Conservation (phyloP, 1,140 invertebrate species). For the Eupeodes corollae region DNA sequence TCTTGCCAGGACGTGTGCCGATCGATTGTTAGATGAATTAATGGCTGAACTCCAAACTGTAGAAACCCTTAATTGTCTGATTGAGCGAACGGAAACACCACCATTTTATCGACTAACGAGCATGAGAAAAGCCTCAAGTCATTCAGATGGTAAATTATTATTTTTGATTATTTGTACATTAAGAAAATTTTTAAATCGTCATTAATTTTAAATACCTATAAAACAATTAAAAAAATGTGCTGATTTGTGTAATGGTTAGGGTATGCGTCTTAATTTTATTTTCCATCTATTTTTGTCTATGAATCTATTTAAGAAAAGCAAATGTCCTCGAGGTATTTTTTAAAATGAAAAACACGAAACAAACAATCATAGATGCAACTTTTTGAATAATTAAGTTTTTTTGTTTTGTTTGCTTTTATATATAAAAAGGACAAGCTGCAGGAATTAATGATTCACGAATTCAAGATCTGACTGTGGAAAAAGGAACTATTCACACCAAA, state of each 20-base stretch:
- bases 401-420: not conserved
- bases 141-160: conserved; percentile 52
- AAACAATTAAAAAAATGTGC: too few relatives aligned
- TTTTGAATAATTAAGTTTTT: not conserved
- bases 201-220: too few relatives aligned
- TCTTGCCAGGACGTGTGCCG: conserved; percentile 77
- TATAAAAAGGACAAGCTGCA: conserved; percentile 25
- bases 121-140: conserved; percentile 78
- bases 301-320: too few relatives aligned
- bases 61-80: conserved; percentile 87
- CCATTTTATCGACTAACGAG: conserved; percentile 91
- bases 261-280: too few relatives aligned
- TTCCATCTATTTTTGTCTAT: too few relatives aligned
- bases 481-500: conserved; percentile 93
- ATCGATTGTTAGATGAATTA: conserved; percentile 88
- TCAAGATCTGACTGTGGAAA: conserved; percentile 58
- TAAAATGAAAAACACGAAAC: too few relatives aligned
- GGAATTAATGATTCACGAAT: conserved; percentile 37
- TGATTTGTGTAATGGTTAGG: too few relatives aligned
- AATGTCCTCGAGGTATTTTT: too few relatives aligned
- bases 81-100: conserved; percentile 92
- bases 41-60: conserved; percentile 94
- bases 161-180: too few relatives aligned
- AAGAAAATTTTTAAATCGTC: not conserved
- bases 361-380: too few relatives aligned